phyloP scores from a whole-genome alignment of 2,888 invertebrate species.

The Mesodorylaimus sp. region DNA sequence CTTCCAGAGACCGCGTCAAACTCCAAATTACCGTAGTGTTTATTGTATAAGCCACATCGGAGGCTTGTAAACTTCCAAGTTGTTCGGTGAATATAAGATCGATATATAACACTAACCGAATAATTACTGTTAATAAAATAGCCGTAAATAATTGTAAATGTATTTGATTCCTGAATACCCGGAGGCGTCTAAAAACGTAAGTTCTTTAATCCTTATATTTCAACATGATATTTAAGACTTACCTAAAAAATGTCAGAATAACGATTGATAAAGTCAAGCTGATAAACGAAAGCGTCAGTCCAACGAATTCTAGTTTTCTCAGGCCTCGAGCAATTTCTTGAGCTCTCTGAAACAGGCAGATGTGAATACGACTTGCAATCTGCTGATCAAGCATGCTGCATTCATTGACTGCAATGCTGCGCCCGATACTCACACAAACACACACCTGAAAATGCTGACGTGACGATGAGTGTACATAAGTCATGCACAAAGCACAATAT shows the following conservation, averaged over 20 bases:
- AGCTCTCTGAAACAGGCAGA: slow-evolving; percentile 46
- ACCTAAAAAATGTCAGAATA: slow-evolving; percentile 67
- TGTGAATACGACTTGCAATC: not conserved
- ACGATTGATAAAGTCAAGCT: slow-evolving; percentile 53
- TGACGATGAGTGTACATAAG: no score
- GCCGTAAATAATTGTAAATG: slow-evolving; percentile 37
- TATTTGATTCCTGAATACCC: slow-evolving; percentile 36
- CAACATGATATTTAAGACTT: slow-evolving; percentile 17
- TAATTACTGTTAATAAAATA: slow-evolving; percentile 34
- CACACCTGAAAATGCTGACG: no score
- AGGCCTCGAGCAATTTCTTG: slow-evolving; percentile 59
- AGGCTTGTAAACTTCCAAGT: slow-evolving; percentile 22
- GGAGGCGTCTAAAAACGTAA: slow-evolving; percentile 30
- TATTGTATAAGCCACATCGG: slow-evolving; percentile 29
- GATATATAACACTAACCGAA: slow-evolving; percentile 33
- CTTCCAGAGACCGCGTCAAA: no score
- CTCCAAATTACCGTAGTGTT: slow-evolving; percentile 33
- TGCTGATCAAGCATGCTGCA: no score
- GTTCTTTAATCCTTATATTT: not conserved
- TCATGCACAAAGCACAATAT: no score
- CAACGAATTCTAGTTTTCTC: slow-evolving; percentile 57
- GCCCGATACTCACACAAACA: no score
- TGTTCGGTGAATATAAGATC: slow-evolving; percentile 32
- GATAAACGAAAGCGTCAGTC: slow-evolving; percentile 56
- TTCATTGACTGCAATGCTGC: no score